These are phyloP conservation scores for Cygnus buccinator DNA, from an alignment of 2,113 vertebrate species.

Conservation along the genomic window DNA sequence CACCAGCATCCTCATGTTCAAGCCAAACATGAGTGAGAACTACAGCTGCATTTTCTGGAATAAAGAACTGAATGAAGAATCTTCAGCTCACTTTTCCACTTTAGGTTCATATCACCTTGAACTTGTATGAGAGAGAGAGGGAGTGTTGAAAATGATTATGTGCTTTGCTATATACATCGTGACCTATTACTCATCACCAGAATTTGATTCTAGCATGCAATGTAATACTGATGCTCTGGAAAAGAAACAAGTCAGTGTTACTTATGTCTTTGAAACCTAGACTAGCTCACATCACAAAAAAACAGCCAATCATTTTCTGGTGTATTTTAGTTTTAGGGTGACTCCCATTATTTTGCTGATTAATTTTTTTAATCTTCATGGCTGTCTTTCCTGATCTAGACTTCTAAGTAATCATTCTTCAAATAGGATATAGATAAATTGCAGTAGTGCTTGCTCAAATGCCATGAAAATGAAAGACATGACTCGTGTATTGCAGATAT, in stretches of 20 bases:
- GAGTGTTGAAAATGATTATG: not conserved
- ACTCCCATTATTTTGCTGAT: not conserved
- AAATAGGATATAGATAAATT: not conserved
- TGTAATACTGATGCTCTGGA: not conserved
- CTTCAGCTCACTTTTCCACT: conserved; percentile 40
- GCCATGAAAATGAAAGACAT: not conserved
- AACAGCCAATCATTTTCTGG: not conserved
- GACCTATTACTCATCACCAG: not conserved
- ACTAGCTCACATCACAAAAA: not conserved
- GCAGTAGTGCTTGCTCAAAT: not conserved
- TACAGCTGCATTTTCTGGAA: conserved; percentile 83
- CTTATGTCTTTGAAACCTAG: not conserved
- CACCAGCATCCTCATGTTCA: conserved; percentile 77
- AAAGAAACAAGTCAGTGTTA: not conserved
- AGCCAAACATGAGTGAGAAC: conserved; percentile 65
- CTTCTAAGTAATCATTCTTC: not conserved
- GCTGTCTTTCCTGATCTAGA: not conserved
- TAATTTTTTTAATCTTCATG: not conserved
- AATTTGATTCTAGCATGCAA: not conserved
- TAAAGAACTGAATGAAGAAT: conserved; percentile 36
- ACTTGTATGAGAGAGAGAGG: not conserved
- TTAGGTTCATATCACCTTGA: conserved; percentile 14
- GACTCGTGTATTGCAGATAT: not conserved
- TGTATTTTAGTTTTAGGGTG: not conserved
- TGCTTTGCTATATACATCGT: not conserved